phyloP scores from a whole-genome alignment of 2,113 vertebrate species.

The Condylura cristata region DNA sequence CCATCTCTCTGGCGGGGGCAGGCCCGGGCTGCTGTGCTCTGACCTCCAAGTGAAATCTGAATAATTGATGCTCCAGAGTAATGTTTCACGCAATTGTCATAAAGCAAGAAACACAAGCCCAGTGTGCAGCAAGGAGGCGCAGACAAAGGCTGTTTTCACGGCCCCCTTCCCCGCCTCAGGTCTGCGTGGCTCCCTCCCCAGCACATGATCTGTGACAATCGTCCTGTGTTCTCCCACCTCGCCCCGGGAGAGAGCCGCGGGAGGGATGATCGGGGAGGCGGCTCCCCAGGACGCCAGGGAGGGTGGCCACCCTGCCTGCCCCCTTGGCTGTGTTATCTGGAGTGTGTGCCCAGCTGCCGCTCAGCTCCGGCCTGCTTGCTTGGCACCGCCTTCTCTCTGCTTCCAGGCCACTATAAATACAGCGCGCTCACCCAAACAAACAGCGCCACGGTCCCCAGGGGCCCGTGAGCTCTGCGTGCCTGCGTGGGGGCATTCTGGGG shows the following conservation, averaged over 20 bases:
- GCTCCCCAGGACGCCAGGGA: not conserved
- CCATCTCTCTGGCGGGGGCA: not conserved
- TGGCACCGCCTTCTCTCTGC: slow-evolving; percentile 18
- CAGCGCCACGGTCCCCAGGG: not conserved
- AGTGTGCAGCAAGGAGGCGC: slow-evolving; percentile 60
- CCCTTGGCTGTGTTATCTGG: slow-evolving; percentile 26
- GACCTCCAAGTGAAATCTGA: slow-evolving; percentile 66
- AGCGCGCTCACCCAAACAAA: slow-evolving; percentile 52
- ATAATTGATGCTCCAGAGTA: slow-evolving; percentile 74
- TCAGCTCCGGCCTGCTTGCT: slow-evolving; percentile 24
- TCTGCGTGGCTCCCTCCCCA: slow-evolving; percentile 46
- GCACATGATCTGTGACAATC: slow-evolving; percentile 71
- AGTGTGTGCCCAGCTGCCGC: slow-evolving; percentile 61
- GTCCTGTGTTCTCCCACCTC: slow-evolving; percentile 68
- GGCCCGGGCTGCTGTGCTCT: not conserved
- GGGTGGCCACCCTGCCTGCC: not conserved
- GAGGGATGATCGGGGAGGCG: slow-evolving; percentile 41
- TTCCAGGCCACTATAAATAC: not conserved
- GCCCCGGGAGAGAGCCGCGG: not conserved
- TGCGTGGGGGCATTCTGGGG: not conserved
- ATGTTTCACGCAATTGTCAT: slow-evolving; percentile 76
- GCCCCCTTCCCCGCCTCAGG: slow-evolving; percentile 51
- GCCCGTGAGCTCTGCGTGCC: not conserved
- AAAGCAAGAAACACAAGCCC: slow-evolving; percentile 77
- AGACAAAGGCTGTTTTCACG: slow-evolving; percentile 75